These are phyloP conservation scores for Strigamia transsilvanica DNA, from an alignment of 2,888 invertebrate genomes.

Conservation along the genomic window DNA sequence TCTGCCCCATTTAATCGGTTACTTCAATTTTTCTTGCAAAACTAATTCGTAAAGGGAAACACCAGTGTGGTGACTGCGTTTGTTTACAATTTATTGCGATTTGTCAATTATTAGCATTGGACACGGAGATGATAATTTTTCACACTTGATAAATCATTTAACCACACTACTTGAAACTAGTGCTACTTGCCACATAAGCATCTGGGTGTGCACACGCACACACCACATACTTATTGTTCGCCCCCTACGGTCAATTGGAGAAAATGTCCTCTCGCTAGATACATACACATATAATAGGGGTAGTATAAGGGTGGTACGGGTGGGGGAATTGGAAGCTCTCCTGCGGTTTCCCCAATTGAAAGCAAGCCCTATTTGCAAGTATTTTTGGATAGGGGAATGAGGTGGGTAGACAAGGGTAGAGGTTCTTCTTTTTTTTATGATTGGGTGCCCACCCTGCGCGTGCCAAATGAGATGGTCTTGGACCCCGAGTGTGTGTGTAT, in stretches of 20 bases:
- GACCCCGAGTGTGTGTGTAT: neutral
- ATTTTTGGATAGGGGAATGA: neutral
- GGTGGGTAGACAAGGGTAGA: neutral
- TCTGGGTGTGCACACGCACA: neutral
- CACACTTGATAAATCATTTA: slow-evolving; percentile 8
- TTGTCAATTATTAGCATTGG: slow-evolving; percentile 8
- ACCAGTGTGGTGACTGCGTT: neutral
- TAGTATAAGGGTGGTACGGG: neutral
- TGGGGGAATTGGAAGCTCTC: slow-evolving; percentile 6
- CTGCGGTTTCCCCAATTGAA: neutral
- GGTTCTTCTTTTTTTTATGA: neutral
- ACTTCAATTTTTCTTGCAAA: too few species aligned
- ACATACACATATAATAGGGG: slow-evolving; percentile 3
- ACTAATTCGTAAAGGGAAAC: neutral
- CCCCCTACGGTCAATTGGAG: slow-evolving; percentile 3
- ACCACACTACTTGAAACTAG: neutral
- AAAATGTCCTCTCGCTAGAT: neutral
- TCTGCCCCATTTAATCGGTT: too few species aligned
- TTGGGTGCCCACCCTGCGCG: slow-evolving; percentile 8
- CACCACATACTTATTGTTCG: neutral
- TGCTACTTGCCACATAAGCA: neutral
- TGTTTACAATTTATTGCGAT: neutral
- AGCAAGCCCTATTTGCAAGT: slow-evolving; percentile 8
- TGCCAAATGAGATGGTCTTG: slow-evolving; percentile 2
- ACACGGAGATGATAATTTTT: slow-evolving; percentile 8